These are phyloP conservation scores for Centruroides sculpturatus DNA, from an alignment of 1,140 invertebrate genomes.

Conservation along the genomic window DNA sequence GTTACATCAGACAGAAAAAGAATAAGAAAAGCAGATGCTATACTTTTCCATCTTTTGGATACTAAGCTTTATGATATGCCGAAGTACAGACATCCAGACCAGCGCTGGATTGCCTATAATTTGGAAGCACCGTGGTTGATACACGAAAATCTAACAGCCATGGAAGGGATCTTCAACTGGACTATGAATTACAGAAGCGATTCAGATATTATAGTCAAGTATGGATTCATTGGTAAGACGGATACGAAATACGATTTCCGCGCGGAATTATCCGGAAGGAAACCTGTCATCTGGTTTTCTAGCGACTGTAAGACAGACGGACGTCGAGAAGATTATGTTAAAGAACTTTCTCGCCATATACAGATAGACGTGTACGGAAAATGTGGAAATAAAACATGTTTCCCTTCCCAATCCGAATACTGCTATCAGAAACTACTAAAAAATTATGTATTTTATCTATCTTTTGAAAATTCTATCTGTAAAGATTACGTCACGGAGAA, in stretches of 20 bases:
- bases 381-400: constrained; percentile 31
- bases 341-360: constrained; percentile 38
- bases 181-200: constrained; percentile 33
- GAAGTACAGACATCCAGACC: constrained; percentile 1
- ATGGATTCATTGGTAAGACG: constrained; percentile 21
- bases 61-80: constrained; percentile 14
- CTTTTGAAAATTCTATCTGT: constrained; percentile 29
- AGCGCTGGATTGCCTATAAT: constrained; percentile 17
- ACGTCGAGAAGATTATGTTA: constrained; percentile 37
- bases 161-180: constrained; percentile 31
- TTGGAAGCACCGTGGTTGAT: constrained; percentile 15
- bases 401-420: constrained; percentile 10
- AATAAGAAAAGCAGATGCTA: constrained; percentile 13
- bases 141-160: background rate
- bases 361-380: constrained; percentile 49
- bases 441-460: constrained; percentile 28
- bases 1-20: constrained; percentile 2
- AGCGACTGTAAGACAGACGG: constrained; percentile 42
- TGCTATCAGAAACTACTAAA: constrained; percentile 18
- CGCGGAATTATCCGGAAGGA: constrained; percentile 6
- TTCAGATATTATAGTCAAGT: constrained; percentile 24
- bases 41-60: constrained; percentile 17
- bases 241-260: background rate
- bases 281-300: constrained; percentile 42
- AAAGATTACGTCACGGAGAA: constrained; percentile 19